Percentiles rank a stretch among this genome's conserved stretches.
Evolutionary conservation across 2,113 vertebrate genomes (phyloP).

Genomic region (Vidua chalybeata): DNA sequence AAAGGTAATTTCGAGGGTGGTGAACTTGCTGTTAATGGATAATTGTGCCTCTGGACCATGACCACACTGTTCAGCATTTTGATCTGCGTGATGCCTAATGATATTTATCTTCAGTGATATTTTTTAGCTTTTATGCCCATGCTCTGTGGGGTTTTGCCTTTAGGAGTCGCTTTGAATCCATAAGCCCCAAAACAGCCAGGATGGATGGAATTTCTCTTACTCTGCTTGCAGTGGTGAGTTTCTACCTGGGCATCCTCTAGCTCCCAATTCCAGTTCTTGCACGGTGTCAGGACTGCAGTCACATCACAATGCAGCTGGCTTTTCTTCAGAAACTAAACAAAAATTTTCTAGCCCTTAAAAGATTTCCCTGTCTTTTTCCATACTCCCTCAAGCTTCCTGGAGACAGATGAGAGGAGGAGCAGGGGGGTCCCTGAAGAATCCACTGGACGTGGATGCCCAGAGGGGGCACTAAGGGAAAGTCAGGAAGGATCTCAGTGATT

Average conservation of each 20-base stretch:
- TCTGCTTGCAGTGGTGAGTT: neutral
- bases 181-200: neutral
- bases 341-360: neutral
- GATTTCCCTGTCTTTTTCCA: neutral
- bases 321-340: neutral
- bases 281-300: neutral
- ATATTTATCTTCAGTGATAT: neutral
- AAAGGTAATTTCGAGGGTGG: neutral
- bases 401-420: neutral
- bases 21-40: neutral
- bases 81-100: neutral
- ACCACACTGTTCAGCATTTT: neutral
- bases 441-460: neutral
- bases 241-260: neutral
- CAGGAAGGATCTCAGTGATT: too few relatives aligned
- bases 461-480: fast-evolving
- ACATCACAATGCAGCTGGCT: neutral
- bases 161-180: neutral
- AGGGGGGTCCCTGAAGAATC: neutral
- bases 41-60: neutral
- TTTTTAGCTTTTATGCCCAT: neutral
- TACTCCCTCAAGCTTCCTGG: neutral
- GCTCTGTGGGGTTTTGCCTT: neutral
- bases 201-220: neutral
- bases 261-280: neutral